A percentile compares a stretch with the other conserved stretches of the same genome.
phyloP scores from a whole-genome alignment of 2,888 invertebrate species.

The Tetranychus piercei region DNA sequence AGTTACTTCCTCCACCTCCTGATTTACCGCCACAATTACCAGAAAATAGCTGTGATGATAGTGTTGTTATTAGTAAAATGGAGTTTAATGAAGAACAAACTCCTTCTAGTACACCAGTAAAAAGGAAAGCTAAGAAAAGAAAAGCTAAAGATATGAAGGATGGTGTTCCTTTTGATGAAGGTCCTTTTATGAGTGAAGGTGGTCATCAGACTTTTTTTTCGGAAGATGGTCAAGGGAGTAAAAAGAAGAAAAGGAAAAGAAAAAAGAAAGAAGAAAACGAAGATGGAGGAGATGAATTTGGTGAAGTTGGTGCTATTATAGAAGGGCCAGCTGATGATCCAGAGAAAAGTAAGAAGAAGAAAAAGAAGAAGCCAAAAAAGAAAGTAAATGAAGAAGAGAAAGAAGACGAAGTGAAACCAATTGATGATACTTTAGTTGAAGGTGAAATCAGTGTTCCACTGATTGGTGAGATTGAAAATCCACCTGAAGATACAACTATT shows the following conservation, averaged over 20 bases:
- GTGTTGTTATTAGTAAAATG: not conserved
- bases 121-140: not conserved
- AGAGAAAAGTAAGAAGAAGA: slow-evolving; percentile 19
- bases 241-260: slow-evolving; percentile 6
- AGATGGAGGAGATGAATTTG: not conserved
- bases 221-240: slow-evolving; percentile 1
- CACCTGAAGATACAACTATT: slow-evolving; percentile 5
- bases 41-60: not conserved
- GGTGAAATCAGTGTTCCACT: not conserved
- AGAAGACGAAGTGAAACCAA: too few relatives aligned
- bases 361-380: slow-evolving; percentile 23
- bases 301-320: not conserved
- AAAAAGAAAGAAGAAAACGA: slow-evolving; percentile 9
- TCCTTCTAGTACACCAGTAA: not conserved
- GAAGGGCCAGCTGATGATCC: not conserved
- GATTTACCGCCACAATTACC: not conserved
- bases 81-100: not conserved
- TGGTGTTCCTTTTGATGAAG: not conserved
- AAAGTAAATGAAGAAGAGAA: slow-evolving; percentile 41
- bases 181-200: not conserved
- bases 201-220: not conserved
- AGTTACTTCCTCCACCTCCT: not conserved
- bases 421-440: too few relatives aligned
- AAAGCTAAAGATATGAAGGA: not conserved
- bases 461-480: not conserved